Evolutionary conservation across 1,140 invertebrate species (phyloP).

Genomic region (Laupala kohalensis): DNA sequence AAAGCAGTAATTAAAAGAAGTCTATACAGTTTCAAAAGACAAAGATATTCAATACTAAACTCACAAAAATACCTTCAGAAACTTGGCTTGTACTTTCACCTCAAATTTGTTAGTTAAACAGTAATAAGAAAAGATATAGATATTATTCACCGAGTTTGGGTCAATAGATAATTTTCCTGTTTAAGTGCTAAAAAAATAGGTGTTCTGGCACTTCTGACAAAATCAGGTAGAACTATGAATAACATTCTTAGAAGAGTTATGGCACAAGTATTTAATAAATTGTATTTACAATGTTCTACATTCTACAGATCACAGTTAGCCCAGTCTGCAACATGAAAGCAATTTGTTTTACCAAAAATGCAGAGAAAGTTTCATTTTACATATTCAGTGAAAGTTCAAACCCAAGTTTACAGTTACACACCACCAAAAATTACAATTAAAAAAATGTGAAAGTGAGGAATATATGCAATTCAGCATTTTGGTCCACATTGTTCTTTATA

Average conservation of each 20-base stretch:
- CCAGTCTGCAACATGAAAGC: background rate
- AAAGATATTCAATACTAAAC: background rate
- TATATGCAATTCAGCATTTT: background rate
- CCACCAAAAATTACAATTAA: background rate
- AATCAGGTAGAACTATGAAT: background rate
- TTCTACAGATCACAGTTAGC: background rate
- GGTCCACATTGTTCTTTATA: background rate
- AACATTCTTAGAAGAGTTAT: background rate
- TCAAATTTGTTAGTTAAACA: background rate
- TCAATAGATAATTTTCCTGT: background rate
- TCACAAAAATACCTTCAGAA: background rate
- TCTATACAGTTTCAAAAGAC: background rate
- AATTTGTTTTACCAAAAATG: too few relatives aligned
- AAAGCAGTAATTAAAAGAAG: background rate
- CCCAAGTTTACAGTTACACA: background rate
- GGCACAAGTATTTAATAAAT: background rate
- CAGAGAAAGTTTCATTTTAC: too few relatives aligned
- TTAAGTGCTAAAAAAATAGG: background rate
- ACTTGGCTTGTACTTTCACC: background rate
- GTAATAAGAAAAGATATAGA: background rate
- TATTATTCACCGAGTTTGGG: background rate
- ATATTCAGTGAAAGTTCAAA: background rate
- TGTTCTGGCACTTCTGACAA: background rate
- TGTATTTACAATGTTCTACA: background rate
- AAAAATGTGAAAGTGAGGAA: background rate